Base-by-base conservation (phyloP, 2,888 invertebrate genomes). In the Aelia acuminata region DNA sequence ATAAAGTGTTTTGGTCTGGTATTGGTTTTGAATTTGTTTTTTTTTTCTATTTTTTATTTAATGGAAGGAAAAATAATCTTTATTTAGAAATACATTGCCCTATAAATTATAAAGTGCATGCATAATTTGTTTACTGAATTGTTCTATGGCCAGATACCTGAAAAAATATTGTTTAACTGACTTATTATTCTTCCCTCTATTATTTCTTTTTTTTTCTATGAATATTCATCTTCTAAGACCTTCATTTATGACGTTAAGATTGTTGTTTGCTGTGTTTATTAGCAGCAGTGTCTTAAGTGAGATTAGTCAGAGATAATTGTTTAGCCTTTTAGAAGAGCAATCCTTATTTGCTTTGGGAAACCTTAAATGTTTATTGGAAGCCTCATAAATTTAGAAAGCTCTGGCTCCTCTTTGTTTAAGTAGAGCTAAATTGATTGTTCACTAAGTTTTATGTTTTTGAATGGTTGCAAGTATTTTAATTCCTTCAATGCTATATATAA, bases 301-400 rank as follows among this genome's bases (percentile, higher is more conserved):
- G 63, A 70, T 70, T 70, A 70, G 63, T 31, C 7, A 7, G 18
- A 70, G 63, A 70, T 70, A 35, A 35, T 70, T 70, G 31, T 70
- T 35, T 70, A 70, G 31, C 31, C 63, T 35, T 35, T 63, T 70
- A 2, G 35, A 26, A 1, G 35, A 35, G 63, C 63, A 70, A 70
- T 70, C 63, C 31, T 18, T 70, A 35, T 70, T 70, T 70, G 63
- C 13, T 26, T 35, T 70, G 31, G 63, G 63, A 70, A 70, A 70
- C 63, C 63, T 70, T 70, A 70, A 5, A 70, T 70, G 31, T 70
- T 70, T 31, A 63, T 63, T 70, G 31, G 63, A 70, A 70, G 15
- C 63, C 63, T 7, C 11, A 70, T 70, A 70, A 20, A 70, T 70
- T 31, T 35, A 70, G 18, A 70, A 70, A 35, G 63, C 63, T 70